Base-by-base conservation (phyloP, 2,113 vertebrate genomes). In the Hiodon alosoides region DNA sequence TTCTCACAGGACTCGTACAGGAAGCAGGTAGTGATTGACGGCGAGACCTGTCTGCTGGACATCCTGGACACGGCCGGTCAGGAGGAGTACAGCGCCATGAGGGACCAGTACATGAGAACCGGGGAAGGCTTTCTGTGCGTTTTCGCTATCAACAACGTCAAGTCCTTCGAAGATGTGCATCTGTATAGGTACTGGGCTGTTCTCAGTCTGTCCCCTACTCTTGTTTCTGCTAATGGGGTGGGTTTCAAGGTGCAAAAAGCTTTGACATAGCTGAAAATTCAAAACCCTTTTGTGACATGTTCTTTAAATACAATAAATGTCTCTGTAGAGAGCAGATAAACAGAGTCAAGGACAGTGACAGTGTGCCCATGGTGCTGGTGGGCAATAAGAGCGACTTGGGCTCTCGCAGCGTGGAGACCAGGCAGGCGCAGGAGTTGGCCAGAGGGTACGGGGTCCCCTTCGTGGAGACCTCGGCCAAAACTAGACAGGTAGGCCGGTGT, bases 121-220 rank as follows among this genome's bases (percentile, higher is more conserved):
- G 91, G 93, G 5, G 94, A 96, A 79, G 94, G 94, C 5, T 94
- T 95, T 83, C 90, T 96, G 11, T 94, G 93, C 50, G 93, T 95
- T 79, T 96, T 95, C 14, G 92, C 94, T 77, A 92, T 96, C 74
- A 93, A 95, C 83, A 94, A 95, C 81, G 87, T 70, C 66, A 92
- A 93, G 58, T 94, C 95, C 67, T 92, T 95, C 70, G 89, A 93
- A 78, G 91, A 94, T 3, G 93, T 94, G 68, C 93, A 93, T 81
- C 89, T 93, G 53, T 94, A 94, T 86, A 92, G 93, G 93, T 93
- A 81, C 72, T 76, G 31, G 3, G 16, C 7, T 10, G 17, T 77
- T 48, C 3, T 6, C 50, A 7, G 65, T 16, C 4, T 17, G 48
- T 5, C 8, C n/a, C 10, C 1, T 10, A 7, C 46, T 31, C 7